These are phyloP conservation scores for Anguilla rostrata DNA, from an alignment of 2,113 vertebrate species.

Conservation along the genomic window DNA sequence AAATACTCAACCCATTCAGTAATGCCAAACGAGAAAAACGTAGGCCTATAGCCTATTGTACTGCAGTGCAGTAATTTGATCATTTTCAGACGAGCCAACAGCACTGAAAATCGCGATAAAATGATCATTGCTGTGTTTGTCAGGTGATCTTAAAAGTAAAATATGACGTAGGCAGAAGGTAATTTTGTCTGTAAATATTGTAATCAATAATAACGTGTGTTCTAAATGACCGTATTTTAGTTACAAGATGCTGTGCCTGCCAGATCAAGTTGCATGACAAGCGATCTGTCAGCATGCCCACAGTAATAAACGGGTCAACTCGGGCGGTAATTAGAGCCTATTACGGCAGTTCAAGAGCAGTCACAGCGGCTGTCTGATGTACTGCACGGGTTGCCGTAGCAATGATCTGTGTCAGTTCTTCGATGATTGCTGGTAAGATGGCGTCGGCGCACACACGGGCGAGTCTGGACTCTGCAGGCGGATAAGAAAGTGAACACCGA, in stretches of 20 bases:
- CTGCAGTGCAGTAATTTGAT: too few relatives aligned
- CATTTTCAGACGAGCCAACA: too few relatives aligned
- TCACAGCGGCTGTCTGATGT: slow-evolving; percentile 43
- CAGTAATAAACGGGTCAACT: slow-evolving; percentile 5
- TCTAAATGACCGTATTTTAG: not conserved
- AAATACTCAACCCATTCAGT: not conserved
- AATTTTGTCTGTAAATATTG: not conserved
- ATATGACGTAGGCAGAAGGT: not conserved
- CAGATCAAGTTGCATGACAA: not conserved
- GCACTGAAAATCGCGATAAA: too few relatives aligned
- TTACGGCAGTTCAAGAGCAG: slow-evolving; percentile 12
- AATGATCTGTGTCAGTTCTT: slow-evolving; percentile 64
- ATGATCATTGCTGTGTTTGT: not conserved
- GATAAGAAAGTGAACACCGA: slow-evolving; percentile 61
- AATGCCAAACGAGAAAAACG: too few relatives aligned
- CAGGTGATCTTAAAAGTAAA: not conserved
- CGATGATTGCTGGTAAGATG: slow-evolving; percentile 74
- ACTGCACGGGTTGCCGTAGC: slow-evolving; percentile 66
- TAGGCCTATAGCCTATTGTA: too few relatives aligned
- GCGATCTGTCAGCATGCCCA: not conserved
- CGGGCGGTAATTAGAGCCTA: slow-evolving; percentile 5
- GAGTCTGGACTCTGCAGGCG: slow-evolving; percentile 67
- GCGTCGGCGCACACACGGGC: slow-evolving; percentile 67
- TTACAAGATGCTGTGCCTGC: not conserved
- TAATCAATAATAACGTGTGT: not conserved